phyloP scores from a whole-genome alignment of 2,113 vertebrate species.

The Thamnophis sirtalis region DNA sequence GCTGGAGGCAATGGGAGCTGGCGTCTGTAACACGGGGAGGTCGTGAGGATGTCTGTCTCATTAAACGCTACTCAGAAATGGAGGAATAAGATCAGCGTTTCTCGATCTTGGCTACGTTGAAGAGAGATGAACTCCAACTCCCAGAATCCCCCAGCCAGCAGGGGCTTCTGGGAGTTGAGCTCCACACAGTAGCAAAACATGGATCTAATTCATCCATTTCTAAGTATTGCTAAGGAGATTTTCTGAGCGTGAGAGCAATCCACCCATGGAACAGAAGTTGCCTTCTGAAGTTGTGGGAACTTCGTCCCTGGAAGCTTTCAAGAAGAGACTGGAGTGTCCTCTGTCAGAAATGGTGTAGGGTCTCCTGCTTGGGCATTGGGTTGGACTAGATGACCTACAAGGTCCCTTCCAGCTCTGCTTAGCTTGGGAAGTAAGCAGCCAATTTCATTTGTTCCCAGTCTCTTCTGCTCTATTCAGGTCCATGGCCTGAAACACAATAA shows the following conservation, averaged over 20 bases:
- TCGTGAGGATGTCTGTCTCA: not conserved
- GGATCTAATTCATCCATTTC: not conserved
- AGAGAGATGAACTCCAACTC: not conserved
- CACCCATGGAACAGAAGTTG: too few species aligned
- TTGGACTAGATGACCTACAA: too few species aligned
- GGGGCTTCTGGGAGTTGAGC: not conserved
- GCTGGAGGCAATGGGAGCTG: not conserved
- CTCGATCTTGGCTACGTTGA: not conserved
- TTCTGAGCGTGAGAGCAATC: too few species aligned
- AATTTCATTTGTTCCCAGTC: not conserved
- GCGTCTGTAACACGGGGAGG: not conserved
- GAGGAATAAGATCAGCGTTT: not conserved
- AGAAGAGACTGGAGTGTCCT: too few species aligned
- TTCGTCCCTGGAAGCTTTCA: too few species aligned
- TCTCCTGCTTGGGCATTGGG: too few species aligned
- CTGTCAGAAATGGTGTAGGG: too few species aligned
- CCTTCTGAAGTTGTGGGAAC: too few species aligned
- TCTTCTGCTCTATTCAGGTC: not conserved
- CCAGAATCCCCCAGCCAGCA: not conserved
- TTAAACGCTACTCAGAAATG: not conserved
- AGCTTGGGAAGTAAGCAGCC: too few species aligned
- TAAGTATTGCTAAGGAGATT: not conserved
- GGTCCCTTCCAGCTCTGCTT: too few species aligned
- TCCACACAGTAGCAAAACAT: not conserved
- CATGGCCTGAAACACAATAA: not conserved